phyloP scores from a whole-genome alignment of 2,113 vertebrate species.

The Passer montanus region DNA sequence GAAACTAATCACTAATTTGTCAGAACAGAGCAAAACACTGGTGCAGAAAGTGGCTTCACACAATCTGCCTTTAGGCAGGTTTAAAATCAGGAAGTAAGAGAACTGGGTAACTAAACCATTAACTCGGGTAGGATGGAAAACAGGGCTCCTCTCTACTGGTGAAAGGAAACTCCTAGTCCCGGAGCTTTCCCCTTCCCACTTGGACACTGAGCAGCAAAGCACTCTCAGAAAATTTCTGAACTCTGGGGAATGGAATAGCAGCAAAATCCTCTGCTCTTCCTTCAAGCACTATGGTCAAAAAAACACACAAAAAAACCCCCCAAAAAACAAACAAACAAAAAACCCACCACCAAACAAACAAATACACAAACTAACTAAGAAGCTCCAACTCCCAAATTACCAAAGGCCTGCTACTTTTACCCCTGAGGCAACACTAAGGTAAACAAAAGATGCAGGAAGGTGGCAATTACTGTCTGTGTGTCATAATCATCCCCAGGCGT shows the following conservation, averaged over 20 bases:
- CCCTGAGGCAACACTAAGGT: neutral
- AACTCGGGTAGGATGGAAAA: neutral
- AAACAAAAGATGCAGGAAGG: neutral
- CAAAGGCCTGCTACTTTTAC: neutral
- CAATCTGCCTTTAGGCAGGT: neutral
- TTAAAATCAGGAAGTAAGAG: neutral
- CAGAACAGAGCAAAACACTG: neutral
- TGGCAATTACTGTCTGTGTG: neutral
- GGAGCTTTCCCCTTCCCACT: neutral
- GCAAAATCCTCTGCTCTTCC: neutral
- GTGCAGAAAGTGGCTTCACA: neutral
- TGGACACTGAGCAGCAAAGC: neutral
- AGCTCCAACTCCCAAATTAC: accelerated
- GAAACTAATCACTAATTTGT: neutral
- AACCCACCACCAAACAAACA: neutral
- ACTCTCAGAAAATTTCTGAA: neutral
- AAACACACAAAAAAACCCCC: too few relatives aligned
- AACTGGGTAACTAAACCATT: neutral
- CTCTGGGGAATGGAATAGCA: neutral
- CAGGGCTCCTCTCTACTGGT: neutral
- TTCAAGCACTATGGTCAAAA: neutral
- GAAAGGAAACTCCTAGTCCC: neutral
- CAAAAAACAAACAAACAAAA: neutral
- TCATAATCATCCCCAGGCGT: neutral
- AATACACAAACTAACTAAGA: neutral